Evolutionary conservation across 2,113 vertebrate species (phyloP), one percentile per base, ranked within the genome.

Genomic region (Prionailurus viverrinus): DNA sequence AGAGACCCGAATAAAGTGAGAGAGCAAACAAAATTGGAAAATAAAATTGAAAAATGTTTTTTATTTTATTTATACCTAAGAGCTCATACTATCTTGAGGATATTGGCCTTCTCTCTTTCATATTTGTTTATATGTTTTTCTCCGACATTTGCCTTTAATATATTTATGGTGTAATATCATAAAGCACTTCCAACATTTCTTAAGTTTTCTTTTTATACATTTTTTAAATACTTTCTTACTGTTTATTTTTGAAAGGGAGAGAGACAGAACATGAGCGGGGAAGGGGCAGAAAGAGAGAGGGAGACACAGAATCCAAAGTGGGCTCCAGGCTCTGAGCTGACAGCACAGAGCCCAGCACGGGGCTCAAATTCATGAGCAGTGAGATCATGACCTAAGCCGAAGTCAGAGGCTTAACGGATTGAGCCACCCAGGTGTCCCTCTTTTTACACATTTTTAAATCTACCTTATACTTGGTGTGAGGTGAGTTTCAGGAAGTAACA

Each of bases 401-500:
- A 61, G 58, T 61, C 58, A 61, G 21, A 61, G 21, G 58, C 8
- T 61, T 61, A 61, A 61, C 6, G 21, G 58, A 61, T 21, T 21
- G 58, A 61, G 21, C 58, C 21, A 61, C 58, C 7, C 58, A 23
- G 58, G 58, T 23, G 21, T 7, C 21, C 58, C 58, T 89, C 19
- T 89, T 89, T 41, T 96, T 92, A 81, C 55, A 65, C 29, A 80
- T 93, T 95, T 97, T 69, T 27, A 91, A 74, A 84, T 90, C 55
- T 45, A 81, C 41, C 39, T 41, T 82, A 83, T 93, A 63, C 4
- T 83, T 92, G 58, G 15, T 55, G 11, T 71, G 53, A 91, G 16
- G 25, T 66, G 9, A 84, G 69, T 95, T 51, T 96, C 85, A 74
- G 18, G 65, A 63, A 45, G 51, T 74, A 89, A 63, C 36, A 88